phyloP scores from a whole-genome alignment of 92 coral and sea anemone genomes.

The Chrysogorgia sp. region DNA sequence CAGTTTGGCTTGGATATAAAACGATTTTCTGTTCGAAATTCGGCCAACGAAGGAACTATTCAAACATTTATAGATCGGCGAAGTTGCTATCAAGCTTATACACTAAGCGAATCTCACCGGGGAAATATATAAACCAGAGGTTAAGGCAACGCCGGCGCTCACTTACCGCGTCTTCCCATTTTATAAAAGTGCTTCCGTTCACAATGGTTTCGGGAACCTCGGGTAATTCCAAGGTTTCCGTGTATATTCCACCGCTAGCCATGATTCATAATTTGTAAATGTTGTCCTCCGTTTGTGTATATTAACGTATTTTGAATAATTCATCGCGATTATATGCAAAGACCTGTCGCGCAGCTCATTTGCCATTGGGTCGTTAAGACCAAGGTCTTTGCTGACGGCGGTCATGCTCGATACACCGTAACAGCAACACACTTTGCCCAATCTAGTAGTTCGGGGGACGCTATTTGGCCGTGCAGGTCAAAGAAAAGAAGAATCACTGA shows the following conservation, averaged over 20 bases:
- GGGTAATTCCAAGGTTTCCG: conserved; percentile 91
- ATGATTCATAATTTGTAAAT: conserved; percentile 62
- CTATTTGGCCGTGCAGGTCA: too few relatives aligned
- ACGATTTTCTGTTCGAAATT: neutral
- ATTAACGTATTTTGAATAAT: conserved; percentile 38
- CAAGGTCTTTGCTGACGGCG: too few relatives aligned
- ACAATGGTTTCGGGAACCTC: conserved; percentile 83
- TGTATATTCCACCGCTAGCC: conserved; percentile 98
- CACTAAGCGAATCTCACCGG: conserved; percentile 1
- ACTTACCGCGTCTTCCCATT: conserved; percentile 99
- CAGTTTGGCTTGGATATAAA: too few relatives aligned
- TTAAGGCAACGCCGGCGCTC: too few relatives aligned
- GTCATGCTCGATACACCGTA: neutral
- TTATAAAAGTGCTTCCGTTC: conserved; percentile 85
- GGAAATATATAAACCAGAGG: neutral
- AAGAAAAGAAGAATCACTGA: too few relatives aligned
- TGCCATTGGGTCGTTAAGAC: neutral
- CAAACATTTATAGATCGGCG: neutral
- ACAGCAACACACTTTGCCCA: too few relatives aligned
- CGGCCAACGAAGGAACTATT: neutral
- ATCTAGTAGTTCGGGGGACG: too few relatives aligned
- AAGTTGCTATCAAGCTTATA: neutral
- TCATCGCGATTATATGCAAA: conserved; percentile 21
- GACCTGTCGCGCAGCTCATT: conserved; percentile 28
- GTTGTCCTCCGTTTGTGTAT: conserved; percentile 31